These are phyloP conservation scores for Scomber scombrus DNA, from an alignment of 2,113 vertebrate genomes.

Conservation along the genomic window DNA sequence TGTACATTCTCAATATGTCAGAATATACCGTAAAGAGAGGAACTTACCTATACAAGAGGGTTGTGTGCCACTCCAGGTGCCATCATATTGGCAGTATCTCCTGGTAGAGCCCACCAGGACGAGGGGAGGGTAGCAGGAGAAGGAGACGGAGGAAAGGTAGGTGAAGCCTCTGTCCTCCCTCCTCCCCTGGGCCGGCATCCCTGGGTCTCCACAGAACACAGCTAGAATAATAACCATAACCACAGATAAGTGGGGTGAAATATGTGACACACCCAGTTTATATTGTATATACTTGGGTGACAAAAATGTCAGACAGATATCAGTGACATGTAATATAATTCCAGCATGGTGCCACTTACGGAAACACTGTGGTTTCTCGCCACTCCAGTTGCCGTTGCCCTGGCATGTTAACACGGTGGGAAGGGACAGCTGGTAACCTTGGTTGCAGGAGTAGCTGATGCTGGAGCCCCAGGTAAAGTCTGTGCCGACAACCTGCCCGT, in stretches of 20 bases:
- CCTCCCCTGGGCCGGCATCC: constrained; percentile 89
- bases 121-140: constrained; percentile 91
- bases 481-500: constrained; percentile 92
- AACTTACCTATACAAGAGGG: constrained; percentile 96
- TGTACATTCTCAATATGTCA: neutral
- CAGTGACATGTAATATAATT: constrained; percentile 19
- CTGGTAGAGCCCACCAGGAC: constrained; percentile 93
- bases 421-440: constrained; percentile 97
- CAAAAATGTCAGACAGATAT: constrained; percentile 4
- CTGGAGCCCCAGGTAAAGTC: constrained; percentile 97
- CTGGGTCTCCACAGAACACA: constrained; percentile 97
- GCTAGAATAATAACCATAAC: constrained; percentile 78
- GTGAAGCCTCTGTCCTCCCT: constrained; percentile 96
- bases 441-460: constrained; percentile 93
- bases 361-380: constrained; percentile 96
- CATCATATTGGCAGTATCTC: constrained; percentile 96
- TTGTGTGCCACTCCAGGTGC: constrained; percentile 95
- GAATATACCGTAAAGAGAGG: neutral
- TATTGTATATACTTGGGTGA: neutral
- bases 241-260: neutral
- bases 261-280: neutral
- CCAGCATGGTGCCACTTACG: constrained; percentile 86
- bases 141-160: constrained; percentile 94
- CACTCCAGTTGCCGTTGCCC: constrained; percentile 94
- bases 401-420: constrained; percentile 95